phyloP scores from a whole-genome alignment of 2,888 invertebrate species.

The Petrolisthes manimaculis region DNA sequence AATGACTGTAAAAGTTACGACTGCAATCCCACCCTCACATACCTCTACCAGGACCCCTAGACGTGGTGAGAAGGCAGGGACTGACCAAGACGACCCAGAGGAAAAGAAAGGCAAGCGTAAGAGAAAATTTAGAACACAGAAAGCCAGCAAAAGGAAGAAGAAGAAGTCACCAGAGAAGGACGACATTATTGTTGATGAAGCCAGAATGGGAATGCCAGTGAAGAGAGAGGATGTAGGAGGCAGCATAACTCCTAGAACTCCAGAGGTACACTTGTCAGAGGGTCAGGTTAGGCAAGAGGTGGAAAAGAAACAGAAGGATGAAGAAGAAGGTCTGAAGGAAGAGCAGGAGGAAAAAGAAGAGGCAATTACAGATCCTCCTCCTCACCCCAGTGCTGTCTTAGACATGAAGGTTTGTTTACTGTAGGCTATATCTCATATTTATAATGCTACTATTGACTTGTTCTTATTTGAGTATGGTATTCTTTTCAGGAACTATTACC shows the following conservation, averaged over 20 bases:
- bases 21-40: not conserved
- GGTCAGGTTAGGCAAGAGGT: conserved; percentile 26
- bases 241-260: too few species aligned
- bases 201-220: conserved; percentile 19
- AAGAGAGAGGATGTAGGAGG: too few species aligned
- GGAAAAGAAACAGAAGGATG: conserved; percentile 56
- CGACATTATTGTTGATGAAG: not conserved
- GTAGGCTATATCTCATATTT: not conserved
- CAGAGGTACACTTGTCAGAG: not conserved
- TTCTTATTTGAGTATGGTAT: too few species aligned
- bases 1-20: not conserved
- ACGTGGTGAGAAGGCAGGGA: conserved; percentile 40
- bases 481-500: too few species aligned
- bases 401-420: conserved; percentile 59
- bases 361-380: conserved; percentile 46
- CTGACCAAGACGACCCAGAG: conserved; percentile 34
- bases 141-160: conserved; percentile 53
- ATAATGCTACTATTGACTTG: too few species aligned
- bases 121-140: conserved; percentile 51
- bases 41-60: not conserved
- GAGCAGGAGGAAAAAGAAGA: conserved; percentile 22
- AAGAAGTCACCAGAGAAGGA: conserved; percentile 48
- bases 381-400: conserved; percentile 55
- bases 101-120: conserved; percentile 61
- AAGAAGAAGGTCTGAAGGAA: conserved; percentile 35